Evolutionary conservation across 2,113 vertebrate species (phyloP), one percentile per base, ranked within the genome.

Genomic region (Clinocottus analis): DNA sequence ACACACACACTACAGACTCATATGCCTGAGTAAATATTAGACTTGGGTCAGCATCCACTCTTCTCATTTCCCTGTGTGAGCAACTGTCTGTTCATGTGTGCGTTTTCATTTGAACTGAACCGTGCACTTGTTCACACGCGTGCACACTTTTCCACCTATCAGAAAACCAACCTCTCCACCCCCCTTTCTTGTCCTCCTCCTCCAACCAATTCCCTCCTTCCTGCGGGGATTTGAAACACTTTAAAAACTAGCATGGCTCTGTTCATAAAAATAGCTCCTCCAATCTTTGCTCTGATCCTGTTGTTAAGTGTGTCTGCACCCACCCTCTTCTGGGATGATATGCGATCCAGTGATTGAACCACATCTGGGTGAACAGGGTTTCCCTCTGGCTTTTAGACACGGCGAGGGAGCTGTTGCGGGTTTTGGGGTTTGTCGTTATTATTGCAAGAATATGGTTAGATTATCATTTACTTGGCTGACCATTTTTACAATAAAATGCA

Each of bases 21-120:
- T 86, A 87, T 79, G 82, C 86, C 87, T 85, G 86, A 90, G 84
- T 91, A 93, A 92, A 92, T 91, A 91, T 93, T 92, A 88, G 81
- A 87, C 83, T 83, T 87, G 73, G 74, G 77, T 91, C 85, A 87
- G 87, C 87, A 80, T 88, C 76, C 60, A 64, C 71, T 90, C 63
- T 75, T 80, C 77, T 77, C 67, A 49, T 49, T 79, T 85, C 74
- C 43, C 31, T 70, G 64, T 55, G 77, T 55, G 77, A 70, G 61
- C 31, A 60, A 68, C 79, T 67, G 66, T 76, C 82, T 69, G 55
- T 84, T 45, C 62, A 47, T 64, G 71, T 75, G 80, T 71, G 59
- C 21, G 27, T 70, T 59, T 79, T 58, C 60, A 17, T 69, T 10
- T 56, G 72, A 79, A 39, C 53, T 60, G 33, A 71, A 45, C 31